Evolutionary conservation across 2,797 vertebrate species (phyloP).

Genomic region (Cichlasoma orientale): DNA sequence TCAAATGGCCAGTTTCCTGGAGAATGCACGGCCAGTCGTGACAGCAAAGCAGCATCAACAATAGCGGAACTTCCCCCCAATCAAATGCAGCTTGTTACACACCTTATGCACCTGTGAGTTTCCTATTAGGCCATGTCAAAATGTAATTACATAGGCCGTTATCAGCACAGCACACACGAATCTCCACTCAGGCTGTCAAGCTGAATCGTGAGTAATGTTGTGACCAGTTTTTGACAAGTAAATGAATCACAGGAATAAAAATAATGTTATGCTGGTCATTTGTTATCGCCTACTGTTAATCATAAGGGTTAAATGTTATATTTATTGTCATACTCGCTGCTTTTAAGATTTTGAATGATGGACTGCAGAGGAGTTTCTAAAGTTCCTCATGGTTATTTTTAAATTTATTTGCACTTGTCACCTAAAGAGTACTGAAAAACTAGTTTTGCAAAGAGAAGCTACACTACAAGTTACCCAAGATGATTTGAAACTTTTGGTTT

Average conservation of each 20-base stretch:
- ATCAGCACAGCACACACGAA: background rate
- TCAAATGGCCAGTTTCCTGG: background rate
- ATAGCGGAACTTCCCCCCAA: background rate
- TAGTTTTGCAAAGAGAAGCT: too few species aligned
- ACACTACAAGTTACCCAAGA: too few species aligned
- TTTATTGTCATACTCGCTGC: too few species aligned
- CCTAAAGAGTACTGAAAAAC: background rate
- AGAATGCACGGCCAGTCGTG: background rate
- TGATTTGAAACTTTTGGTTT: background rate
- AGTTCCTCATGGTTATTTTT: too few species aligned
- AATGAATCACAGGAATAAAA: background rate
- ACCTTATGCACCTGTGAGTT: background rate
- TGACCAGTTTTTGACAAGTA: rapidly evolving
- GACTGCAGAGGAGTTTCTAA: too few species aligned
- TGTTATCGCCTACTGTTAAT: too few species aligned
- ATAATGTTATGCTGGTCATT: too few species aligned
- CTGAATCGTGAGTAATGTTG: background rate
- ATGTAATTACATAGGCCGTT: background rate
- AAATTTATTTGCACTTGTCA: background rate
- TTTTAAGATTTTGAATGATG: too few species aligned
- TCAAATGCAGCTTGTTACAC: background rate
- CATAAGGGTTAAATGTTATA: too few species aligned
- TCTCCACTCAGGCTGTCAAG: too few species aligned
- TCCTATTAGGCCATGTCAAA: background rate
- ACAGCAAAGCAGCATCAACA: background rate